Evolutionary conservation across 1,140 invertebrate species (phyloP).

Genomic region (Temnothorax curvispinosus): DNA sequence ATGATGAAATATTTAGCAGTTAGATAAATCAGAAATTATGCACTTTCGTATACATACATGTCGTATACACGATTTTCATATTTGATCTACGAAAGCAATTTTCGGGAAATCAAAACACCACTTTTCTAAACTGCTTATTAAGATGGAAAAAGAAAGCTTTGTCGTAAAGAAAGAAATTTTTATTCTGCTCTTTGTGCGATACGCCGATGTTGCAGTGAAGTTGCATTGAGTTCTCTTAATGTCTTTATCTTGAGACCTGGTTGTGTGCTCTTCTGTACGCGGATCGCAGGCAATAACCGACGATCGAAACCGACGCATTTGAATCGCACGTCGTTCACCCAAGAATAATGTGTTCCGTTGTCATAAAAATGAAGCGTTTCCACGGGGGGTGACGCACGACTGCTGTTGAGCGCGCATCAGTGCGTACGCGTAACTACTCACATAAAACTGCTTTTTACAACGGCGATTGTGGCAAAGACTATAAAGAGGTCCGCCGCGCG

Average conservation of each 20-base stretch:
- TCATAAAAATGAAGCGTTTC: constrained; percentile 36
- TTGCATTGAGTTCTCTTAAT: neutral
- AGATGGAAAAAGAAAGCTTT: neutral
- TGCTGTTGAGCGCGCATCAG: constrained; percentile 16
- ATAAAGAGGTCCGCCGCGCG: constrained; percentile 27
- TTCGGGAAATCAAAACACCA: neutral
- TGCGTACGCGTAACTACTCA: constrained; percentile 34
- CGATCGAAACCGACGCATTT: constrained; percentile 17
- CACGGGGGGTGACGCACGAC: neutral
- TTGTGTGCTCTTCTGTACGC: neutral
- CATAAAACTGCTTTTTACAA: constrained; percentile 39
- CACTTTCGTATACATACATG: too few relatives aligned
- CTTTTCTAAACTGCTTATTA: neutral
- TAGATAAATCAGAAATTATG: neutral
- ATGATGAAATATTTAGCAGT: neutral
- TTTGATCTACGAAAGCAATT: neutral
- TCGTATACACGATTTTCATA: too few relatives aligned
- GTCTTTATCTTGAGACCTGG: neutral
- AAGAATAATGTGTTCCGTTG: constrained; percentile 29
- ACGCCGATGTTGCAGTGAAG: neutral
- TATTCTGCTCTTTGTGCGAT: neutral
- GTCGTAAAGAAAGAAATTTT: neutral
- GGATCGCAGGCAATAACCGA: neutral
- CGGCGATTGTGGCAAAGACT: neutral
- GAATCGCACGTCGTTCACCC: constrained; percentile 34